These are phyloP conservation scores for Apodemus agrarius DNA, from an alignment of 2,797 vertebrate genomes.

Conservation along the genomic window DNA sequence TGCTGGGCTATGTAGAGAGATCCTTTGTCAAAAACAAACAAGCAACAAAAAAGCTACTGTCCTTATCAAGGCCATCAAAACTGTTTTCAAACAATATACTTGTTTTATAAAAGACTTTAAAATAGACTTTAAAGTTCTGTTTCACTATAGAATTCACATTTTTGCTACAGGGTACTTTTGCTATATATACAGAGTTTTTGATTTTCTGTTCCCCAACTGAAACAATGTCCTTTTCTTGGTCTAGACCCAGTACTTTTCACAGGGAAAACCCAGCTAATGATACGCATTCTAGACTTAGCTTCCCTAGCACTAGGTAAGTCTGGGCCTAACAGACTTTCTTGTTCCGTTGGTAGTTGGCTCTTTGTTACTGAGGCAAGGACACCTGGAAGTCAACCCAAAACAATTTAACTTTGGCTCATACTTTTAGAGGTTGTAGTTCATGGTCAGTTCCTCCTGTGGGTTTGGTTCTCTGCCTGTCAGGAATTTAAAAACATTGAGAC, in stretches of 20 bases:
- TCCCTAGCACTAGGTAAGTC: background rate
- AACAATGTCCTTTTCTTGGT: background rate
- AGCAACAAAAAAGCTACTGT: background rate
- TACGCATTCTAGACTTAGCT: background rate
- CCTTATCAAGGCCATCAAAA: background rate
- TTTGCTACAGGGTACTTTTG: background rate
- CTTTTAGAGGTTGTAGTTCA: background rate
- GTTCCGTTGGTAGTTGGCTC: background rate
- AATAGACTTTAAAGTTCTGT: background rate
- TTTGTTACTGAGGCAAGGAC: background rate
- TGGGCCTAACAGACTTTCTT: background rate
- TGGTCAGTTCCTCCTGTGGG: background rate
- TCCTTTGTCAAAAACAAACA: background rate
- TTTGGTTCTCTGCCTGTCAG: background rate
- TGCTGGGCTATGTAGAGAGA: background rate
- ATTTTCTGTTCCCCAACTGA: background rate
- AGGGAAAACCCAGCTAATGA: background rate
- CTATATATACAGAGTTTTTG: background rate
- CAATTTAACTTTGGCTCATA: background rate
- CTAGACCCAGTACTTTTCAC: background rate
- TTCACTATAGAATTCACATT: constrained; percentile 15
- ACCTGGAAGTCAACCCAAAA: background rate
- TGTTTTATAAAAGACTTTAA: constrained; percentile 15
- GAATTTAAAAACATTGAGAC: constrained; percentile 13
- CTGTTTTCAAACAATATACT: constrained; percentile 30